Base-by-base conservation (phyloP, 2,113 vertebrate species). In the Rana temporaria region DNA sequence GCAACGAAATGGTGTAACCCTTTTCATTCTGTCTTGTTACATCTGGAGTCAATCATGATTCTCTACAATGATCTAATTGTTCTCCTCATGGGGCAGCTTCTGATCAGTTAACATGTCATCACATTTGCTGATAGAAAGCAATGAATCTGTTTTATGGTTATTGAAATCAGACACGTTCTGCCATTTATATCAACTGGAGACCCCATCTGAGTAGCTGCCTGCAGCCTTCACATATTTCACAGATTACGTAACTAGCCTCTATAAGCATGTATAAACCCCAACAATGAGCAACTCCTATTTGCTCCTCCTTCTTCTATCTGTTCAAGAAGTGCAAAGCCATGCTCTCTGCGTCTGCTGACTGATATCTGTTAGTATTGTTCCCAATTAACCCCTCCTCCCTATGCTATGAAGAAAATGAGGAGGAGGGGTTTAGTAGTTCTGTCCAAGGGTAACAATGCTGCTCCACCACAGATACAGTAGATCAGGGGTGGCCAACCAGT, bases 51-150 rank as follows among this genome's bases (percentile, higher is more conserved):
- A 17, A 55, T 80, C 78, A 42, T 70, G 11, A 66, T 42, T 53
- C 12, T 48, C 20, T 15, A 62, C 53, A 80, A 18, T 70, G 68
- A 81, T 81, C 56, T 81, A 72, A 81, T 81, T 81, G 79, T 64
- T n/a, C 20, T 55, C 69, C 67, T 64, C 79, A 16, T 20, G 79
- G 67, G 79, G 32, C 42, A 38, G 24, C 67, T 64, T 53, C 79
- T 71, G 57, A 71, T 64, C 79, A 56, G 19, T 81, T 72, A 81
- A 53, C 38, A 17, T 81, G 79, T 81, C 79, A 81, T 57, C 64
- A 26, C 34, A 11, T 6, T 26, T 60, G 2, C 38, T 81, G 79
- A 81, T 62, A 72, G 38, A 64, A 64, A 34, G 34, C 79, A 81
- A 68, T 22, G 64, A 68, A 69, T 24, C 30, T 48, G 55, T 59